Evolutionary conservation across 1,140 invertebrate species (phyloP).

Genomic region (Bombus polaris): DNA sequence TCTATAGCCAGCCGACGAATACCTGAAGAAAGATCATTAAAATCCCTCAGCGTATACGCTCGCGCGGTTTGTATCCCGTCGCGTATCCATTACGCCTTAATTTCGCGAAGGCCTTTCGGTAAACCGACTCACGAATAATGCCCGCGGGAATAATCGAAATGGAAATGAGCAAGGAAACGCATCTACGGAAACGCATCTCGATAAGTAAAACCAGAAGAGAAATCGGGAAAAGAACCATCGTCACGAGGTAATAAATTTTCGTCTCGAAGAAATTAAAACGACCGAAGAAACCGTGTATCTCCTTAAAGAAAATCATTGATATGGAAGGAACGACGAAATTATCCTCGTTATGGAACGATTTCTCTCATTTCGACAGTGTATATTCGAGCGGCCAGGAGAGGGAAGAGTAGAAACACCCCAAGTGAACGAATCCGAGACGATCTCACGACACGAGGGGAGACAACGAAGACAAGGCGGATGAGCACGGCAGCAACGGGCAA

Average conservation of each 20-base stretch:
- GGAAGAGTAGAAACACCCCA: conserved; percentile 4
- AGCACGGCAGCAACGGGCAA: conserved; percentile 64
- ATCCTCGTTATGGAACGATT: no score
- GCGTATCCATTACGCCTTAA: conserved; percentile 66
- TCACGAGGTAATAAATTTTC: not conserved
- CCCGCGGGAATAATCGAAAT: conserved; percentile 50
- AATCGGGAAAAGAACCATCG: not conserved
- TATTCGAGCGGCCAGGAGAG: no score
- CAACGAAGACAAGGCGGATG: conserved; percentile 61
- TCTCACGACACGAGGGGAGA: conserved; percentile 64
- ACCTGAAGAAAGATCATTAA: conserved; percentile 69
- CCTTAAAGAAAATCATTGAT: no score
- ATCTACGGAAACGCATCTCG: not conserved
- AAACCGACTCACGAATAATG: conserved; percentile 54
- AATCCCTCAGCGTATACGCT: conserved; percentile 57
- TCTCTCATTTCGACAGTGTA: no score
- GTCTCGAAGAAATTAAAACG: no score
- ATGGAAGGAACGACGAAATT: no score
- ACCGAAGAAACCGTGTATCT: no score
- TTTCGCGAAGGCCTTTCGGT: conserved; percentile 58
- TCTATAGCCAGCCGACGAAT: conserved; percentile 70
- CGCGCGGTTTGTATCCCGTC: conserved; percentile 63
- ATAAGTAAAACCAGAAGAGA: not conserved
- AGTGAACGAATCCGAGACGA: conserved; percentile 60
- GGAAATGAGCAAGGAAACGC: conserved; percentile 36